Evolutionary conservation across 2,113 vertebrate genomes (phyloP).

Genomic region (Aix galericulata): DNA sequence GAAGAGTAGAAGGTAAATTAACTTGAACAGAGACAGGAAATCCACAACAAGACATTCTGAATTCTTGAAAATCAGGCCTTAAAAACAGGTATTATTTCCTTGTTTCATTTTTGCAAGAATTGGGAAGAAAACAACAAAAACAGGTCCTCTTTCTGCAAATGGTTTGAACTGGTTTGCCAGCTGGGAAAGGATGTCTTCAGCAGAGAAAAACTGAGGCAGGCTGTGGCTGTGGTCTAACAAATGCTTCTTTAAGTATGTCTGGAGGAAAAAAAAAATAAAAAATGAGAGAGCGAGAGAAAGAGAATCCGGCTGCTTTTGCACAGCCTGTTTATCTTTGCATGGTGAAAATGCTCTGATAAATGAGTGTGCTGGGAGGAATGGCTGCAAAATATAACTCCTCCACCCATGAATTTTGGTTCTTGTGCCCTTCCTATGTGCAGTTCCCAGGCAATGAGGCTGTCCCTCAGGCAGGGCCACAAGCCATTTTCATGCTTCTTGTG

Average conservation of each 20-base stretch:
- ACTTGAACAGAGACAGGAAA: background rate
- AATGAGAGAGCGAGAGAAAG: fast-evolving
- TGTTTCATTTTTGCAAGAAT: background rate
- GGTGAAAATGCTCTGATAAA: background rate
- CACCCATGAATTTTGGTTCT: background rate
- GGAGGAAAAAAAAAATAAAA: background rate
- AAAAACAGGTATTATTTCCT: background rate
- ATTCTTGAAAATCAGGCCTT: slow-evolving; percentile 25
- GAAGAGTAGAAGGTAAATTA: background rate
- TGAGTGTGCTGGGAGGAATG: background rate
- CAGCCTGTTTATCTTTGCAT: background rate
- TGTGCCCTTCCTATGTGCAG: background rate
- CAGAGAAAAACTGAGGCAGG: background rate
- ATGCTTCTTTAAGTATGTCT: background rate
- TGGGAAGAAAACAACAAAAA: background rate
- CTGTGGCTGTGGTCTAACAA: slow-evolving; percentile 1
- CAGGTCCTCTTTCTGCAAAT: background rate
- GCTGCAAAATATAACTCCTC: background rate
- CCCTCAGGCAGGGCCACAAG: background rate
- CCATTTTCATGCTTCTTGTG: background rate
- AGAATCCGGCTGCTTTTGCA: background rate
- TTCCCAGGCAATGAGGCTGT: background rate
- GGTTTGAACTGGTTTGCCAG: background rate
- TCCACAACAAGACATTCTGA: background rate
- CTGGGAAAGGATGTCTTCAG: background rate